Conservation (phyloP, 2,888 invertebrate genomes). For the Watsonalla binaria region DNA sequence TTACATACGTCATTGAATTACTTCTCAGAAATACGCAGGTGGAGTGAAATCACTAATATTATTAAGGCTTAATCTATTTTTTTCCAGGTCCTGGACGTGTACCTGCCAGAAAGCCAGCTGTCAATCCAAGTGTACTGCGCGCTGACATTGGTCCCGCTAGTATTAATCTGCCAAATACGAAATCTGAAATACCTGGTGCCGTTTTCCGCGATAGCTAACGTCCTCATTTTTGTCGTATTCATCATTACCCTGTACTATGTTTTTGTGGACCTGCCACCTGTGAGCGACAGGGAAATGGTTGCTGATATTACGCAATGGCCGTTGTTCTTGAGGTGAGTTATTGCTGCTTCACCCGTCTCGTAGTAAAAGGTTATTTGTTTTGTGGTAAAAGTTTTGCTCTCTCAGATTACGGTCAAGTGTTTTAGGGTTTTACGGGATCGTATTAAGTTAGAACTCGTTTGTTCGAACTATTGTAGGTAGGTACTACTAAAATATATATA, state of each 20-base stretch:
- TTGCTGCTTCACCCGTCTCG: background rate
- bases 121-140: conserved; percentile 82
- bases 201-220: conserved; percentile 92
- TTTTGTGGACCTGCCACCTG: conserved; percentile 74
- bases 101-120: conserved; percentile 59
- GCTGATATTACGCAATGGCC: conserved; percentile 83
- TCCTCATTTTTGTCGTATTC: conserved; percentile 87
- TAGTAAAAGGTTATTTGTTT: too few relatives aligned
- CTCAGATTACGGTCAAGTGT: too few relatives aligned
- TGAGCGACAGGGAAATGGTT: conserved; percentile 62
- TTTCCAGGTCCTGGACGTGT: conserved; percentile 72
- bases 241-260: conserved; percentile 90
- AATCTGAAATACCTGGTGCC: conserved; percentile 91
- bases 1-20: too few relatives aligned
- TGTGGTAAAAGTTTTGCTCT: too few relatives aligned
- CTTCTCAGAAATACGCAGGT: too few relatives aligned
- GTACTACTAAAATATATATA: too few relatives aligned
- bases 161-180: conserved; percentile 85
- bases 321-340: conserved; percentile 85
- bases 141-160: conserved; percentile 82
- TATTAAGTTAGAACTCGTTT: too few relatives aligned
- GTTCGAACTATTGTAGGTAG: too few relatives aligned
- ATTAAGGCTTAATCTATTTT: background rate
- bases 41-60: too few relatives aligned
- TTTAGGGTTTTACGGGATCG: too few relatives aligned